Evolutionary conservation across 2,797 vertebrate species (phyloP).

Genomic region (Hipposideros larvatus): DNA sequence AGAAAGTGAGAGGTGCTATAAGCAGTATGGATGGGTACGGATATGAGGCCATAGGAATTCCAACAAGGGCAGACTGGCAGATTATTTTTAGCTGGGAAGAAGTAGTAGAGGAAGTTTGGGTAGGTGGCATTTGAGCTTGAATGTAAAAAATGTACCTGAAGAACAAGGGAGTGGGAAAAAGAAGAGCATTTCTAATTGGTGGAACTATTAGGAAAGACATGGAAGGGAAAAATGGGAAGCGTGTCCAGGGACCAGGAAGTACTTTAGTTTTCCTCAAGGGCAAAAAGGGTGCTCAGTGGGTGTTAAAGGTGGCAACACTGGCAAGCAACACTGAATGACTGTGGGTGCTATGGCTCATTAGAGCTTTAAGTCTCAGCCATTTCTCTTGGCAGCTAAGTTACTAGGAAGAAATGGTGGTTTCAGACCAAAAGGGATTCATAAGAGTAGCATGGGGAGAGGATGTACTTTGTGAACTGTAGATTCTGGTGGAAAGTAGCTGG

Average conservation of each 20-base stretch:
- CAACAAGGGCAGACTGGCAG: not conserved
- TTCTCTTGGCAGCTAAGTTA: not conserved
- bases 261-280: not conserved
- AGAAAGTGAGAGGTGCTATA: not conserved
- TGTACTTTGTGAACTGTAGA: not conserved
- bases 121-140: not conserved
- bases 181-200: not conserved
- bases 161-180: not conserved
- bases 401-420: not conserved
- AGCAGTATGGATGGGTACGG: not conserved
- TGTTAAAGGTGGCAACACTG: not conserved
- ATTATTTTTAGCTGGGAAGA: conserved; percentile 9
- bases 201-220: not conserved
- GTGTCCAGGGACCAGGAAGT: not conserved
- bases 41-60: not conserved
- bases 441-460: not conserved
- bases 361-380: not conserved
- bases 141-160: not conserved
- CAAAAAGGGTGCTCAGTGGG: not conserved
- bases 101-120: not conserved
- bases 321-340: not conserved
- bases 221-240: not conserved
- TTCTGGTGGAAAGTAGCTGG: not conserved
- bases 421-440: not conserved
- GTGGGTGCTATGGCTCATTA: not conserved